phyloP scores from a whole-genome alignment of 1,140 invertebrate genomes.

The Brachystomella parvula region DNA sequence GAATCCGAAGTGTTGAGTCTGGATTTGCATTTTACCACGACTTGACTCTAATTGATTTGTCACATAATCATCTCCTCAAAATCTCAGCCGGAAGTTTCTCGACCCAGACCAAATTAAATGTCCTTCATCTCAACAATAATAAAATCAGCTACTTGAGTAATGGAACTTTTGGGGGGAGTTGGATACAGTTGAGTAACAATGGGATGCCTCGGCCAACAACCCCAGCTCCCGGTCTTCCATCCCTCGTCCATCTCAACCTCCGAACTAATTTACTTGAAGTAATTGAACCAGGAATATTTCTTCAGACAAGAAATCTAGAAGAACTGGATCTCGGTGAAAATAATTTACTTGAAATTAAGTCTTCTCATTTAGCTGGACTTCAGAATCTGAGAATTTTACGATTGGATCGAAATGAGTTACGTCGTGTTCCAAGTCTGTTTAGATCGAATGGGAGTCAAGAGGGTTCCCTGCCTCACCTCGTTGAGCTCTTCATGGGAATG shows the following conservation, averaged over 20 bases:
- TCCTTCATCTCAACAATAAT: slow-evolving; percentile 74
- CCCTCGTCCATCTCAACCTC: slow-evolving; percentile 68
- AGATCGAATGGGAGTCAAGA: slow-evolving; percentile 49
- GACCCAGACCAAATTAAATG: slow-evolving; percentile 67
- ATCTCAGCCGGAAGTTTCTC: slow-evolving; percentile 68
- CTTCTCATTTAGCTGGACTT: slow-evolving; percentile 69
- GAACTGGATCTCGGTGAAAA: slow-evolving; percentile 82
- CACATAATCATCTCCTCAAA: slow-evolving; percentile 69
- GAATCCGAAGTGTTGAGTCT: slow-evolving; percentile 74
- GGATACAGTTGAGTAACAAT: no score
- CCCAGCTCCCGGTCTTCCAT: slow-evolving; percentile 52
- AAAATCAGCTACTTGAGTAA: slow-evolving; percentile 70
- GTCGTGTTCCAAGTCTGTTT: slow-evolving; percentile 52
- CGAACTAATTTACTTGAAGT: slow-evolving; percentile 72
- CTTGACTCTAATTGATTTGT: slow-evolving; percentile 71
- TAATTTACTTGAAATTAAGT: slow-evolving; percentile 68
- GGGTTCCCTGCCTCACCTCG: slow-evolving; percentile 50
- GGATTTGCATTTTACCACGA: slow-evolving; percentile 79
- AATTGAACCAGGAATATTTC: slow-evolving; percentile 65
- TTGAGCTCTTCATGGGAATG: slow-evolving; percentile 71
- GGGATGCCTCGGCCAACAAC: no score
- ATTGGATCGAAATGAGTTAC: slow-evolving; percentile 75
- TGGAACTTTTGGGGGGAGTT: slow-evolving; percentile 57
- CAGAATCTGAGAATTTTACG: slow-evolving; percentile 65
- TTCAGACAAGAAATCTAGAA: slow-evolving; percentile 62